Conservation (phyloP, 37 sponge, comb jelly and placozoan genomes). For the Eunapius fragilis region DNA sequence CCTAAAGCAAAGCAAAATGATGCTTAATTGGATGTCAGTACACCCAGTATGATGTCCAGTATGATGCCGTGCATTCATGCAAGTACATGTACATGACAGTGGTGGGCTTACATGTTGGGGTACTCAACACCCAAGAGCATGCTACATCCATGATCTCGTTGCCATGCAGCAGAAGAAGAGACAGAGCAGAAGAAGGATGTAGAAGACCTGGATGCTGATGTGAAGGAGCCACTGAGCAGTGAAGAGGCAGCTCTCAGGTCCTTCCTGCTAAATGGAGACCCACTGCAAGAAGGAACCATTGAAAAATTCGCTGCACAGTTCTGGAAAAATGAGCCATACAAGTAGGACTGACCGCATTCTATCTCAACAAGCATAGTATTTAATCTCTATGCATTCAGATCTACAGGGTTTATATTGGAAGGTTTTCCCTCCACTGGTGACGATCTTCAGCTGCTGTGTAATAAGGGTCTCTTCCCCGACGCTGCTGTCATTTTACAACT, state of each 20-base stretch:
- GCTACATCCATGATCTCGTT: too few relatives aligned
- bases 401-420: constrained; percentile 93
- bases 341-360: constrained; percentile 32
- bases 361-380: background rate
- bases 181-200: constrained; percentile 20
- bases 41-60: too few relatives aligned
- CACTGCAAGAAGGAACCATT: constrained; percentile 80
- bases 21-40: too few relatives aligned
- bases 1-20: too few relatives aligned
- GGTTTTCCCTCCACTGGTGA: constrained; percentile 86
- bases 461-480: constrained; percentile 87
- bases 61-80: background rate
- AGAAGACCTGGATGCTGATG: constrained; percentile 67
- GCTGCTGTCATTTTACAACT: constrained; percentile 69
- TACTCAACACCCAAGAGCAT: too few relatives aligned
- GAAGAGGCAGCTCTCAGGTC: constrained; percentile 74
- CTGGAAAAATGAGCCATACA: constrained; percentile 92
- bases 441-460: constrained; percentile 69
- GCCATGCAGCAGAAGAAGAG: background rate
- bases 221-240: constrained; percentile 51
- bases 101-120: too few relatives aligned
- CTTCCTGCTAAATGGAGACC: constrained; percentile 69
- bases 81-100: background rate
- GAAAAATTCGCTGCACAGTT: constrained; percentile 51
- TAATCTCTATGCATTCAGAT: constrained; percentile 33